Base-by-base conservation (phyloP, 1,140 invertebrate genomes). In the Condylostylus longicornis region DNA sequence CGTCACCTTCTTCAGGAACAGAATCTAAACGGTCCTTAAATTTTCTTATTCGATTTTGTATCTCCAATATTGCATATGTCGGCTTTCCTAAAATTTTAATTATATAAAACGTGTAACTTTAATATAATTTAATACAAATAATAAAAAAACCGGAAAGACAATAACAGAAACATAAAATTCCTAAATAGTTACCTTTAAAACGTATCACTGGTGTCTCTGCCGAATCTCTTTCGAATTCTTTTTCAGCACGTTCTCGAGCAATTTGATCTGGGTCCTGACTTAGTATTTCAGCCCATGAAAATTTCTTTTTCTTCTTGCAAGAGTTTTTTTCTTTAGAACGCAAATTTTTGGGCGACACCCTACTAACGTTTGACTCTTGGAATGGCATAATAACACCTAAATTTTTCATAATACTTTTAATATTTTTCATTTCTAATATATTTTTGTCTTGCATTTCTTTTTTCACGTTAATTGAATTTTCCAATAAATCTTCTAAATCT, bases 201-300 rank as follows among this genome's bases (percentile, higher is more conserved):
- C 54, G 45, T 18, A 50, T 46, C 31, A 53, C 51, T 40, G 38
- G 38, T 14, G 23, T 27, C 12, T 27, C 34, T 13, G n/a, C n/a
- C 12, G 34, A 6, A 4, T 59, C 57, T 10, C 56, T 48, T 35
- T 61, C 58, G 18, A 58, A 61, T 41, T 61, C 58, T 28, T 58
- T 58, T 2, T 57, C 57, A 0, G 58, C 58, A 18, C 58, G 48
- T 35, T 60, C 55, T 13, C 57, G 41, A 2, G 58, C 58, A 33
- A 61, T 61, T 40, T 60, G 58, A 44, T 61, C 58, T 1, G 58
- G 58, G 48, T 61, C 58, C 28, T 57, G 54, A 0, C 52, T 60
- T 0, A 60, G 41, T 2, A 61, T 47, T 35, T 61, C 58, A 13
- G 58, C 49, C 54, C 55, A 60, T 10, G 52, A 60, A 34, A 61